These are phyloP conservation scores for Oegoconia quadripuncta DNA, from an alignment of 2,888 invertebrate genomes.

Conservation along the genomic window DNA sequence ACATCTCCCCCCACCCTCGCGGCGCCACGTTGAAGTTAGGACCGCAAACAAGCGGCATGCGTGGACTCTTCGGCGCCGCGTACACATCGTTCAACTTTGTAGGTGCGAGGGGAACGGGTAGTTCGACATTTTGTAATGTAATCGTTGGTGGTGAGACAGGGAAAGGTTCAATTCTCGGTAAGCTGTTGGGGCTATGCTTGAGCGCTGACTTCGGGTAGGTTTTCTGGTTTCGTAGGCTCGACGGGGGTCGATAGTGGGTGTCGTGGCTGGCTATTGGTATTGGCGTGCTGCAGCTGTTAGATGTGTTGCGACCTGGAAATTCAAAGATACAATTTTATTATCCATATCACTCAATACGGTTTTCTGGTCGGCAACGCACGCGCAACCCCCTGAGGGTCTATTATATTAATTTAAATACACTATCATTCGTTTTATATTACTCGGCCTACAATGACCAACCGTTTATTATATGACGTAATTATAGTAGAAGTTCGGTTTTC, in stretches of 20 bases:
- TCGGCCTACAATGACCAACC: background rate
- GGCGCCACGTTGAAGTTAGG: constrained; percentile 91
- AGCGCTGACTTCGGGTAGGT: constrained; percentile 70
- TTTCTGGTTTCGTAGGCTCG: constrained; percentile 66
- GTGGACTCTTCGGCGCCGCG: constrained; percentile 63
- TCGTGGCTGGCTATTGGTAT: constrained; percentile 69
- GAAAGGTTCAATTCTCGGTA: constrained; percentile 74
- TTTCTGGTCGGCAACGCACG: no score
- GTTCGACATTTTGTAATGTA: constrained; percentile 47
- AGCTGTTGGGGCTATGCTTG: constrained; percentile 47
- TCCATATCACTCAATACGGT: no score
- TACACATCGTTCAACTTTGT: constrained; percentile 72
- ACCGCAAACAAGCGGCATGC: constrained; percentile 60
- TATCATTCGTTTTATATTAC: background rate
- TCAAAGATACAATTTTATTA: no score
- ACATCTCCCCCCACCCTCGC: constrained; percentile 87
- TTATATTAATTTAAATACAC: background rate
- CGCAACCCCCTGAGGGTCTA: background rate
- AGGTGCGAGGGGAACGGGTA: constrained; percentile 62
- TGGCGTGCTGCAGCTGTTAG: constrained; percentile 63
- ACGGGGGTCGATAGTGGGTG: constrained; percentile 73
- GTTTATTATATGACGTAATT: no score
- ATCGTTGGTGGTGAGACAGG: constrained; percentile 62
- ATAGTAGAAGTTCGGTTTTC: no score
- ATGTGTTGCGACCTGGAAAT: constrained; percentile 71